Conservation (phyloP, 2,113 vertebrate species). For the Bubo blakistoni region DNA sequence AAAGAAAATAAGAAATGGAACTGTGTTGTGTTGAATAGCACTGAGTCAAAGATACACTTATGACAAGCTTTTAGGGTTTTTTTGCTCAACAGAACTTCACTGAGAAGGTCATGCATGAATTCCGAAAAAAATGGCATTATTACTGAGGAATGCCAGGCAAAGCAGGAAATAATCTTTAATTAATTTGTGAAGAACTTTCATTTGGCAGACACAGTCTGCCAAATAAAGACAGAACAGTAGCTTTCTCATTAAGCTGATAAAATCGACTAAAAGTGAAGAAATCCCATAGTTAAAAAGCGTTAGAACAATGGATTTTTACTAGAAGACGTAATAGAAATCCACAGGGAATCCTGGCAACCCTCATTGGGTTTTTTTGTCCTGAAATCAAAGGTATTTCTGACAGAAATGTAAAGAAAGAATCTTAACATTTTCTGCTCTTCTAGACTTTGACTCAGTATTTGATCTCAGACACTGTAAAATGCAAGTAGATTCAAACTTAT, state of each 20-base stretch:
- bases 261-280: constrained; percentile 36
- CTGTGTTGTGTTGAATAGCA: background rate
- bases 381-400: constrained; percentile 16
- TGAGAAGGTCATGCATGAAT: constrained; percentile 18
- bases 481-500: background rate
- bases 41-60: background rate
- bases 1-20: constrained; percentile 37
- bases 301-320: constrained; percentile 40
- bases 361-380: background rate
- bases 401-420: background rate
- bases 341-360: constrained; percentile 37
- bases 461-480: background rate
- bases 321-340: constrained; percentile 23
- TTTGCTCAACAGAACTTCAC: background rate
- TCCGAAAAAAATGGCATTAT: constrained; percentile 42
- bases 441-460: background rate
- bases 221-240: constrained; percentile 44
- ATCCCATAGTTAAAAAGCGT: constrained; percentile 9
- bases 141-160: constrained; percentile 33
- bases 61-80: background rate
- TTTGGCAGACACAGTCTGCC: constrained; percentile 19
- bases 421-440: background rate
- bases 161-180: constrained; percentile 47
- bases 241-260: constrained; percentile 56
- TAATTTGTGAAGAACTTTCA: constrained; percentile 42